phyloP scores from a whole-genome alignment of 2,888 invertebrate genomes.

The Drosophila rubida region DNA sequence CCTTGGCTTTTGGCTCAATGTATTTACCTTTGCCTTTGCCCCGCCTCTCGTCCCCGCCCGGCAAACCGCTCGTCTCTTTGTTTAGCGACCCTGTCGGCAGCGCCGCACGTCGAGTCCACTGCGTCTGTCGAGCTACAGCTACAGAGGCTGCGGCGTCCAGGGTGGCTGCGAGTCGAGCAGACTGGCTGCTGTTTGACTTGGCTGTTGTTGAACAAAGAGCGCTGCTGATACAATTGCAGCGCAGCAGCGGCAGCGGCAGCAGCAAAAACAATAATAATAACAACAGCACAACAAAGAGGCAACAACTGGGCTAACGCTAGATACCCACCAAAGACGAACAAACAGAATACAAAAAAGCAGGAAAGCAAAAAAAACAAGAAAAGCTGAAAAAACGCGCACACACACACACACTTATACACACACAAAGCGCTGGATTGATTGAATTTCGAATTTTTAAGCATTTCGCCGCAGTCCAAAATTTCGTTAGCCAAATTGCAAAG shows the following conservation, averaged over 20 bases:
- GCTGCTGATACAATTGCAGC: slow-evolving; percentile 68
- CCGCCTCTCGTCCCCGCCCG: neutral
- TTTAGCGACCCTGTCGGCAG: slow-evolving; percentile 26
- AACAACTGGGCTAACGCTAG: slow-evolving; percentile 1
- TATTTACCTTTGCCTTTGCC: slow-evolving; percentile 61
- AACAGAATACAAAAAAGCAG: slow-evolving; percentile 12
- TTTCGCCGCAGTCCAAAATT: slow-evolving; percentile 73
- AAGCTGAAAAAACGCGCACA: slow-evolving; percentile 2
- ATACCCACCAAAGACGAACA: slow-evolving; percentile 4
- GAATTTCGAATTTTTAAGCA: slow-evolving; percentile 78
- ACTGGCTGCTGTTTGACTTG: slow-evolving; percentile 34
- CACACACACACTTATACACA: slow-evolving; percentile 9
- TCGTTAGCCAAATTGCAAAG: slow-evolving; percentile 61
- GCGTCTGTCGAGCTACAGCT: neutral
- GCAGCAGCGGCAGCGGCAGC: slow-evolving; percentile 43
- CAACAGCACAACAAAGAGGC: slow-evolving; percentile 14
- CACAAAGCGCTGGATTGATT: slow-evolving; percentile 74
- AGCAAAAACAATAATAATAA: slow-evolving; percentile 43
- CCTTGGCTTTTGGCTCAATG: slow-evolving; percentile 71
- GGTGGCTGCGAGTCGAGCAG: too few species aligned
- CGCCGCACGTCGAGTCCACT: neutral
- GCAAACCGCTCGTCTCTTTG: slow-evolving; percentile 34
- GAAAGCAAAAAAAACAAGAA: slow-evolving; percentile 22
- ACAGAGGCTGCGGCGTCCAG: too few species aligned
- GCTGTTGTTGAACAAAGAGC: slow-evolving; percentile 60